phyloP scores from a whole-genome alignment of 2,888 invertebrate genomes.

The Panopea generosa region DNA sequence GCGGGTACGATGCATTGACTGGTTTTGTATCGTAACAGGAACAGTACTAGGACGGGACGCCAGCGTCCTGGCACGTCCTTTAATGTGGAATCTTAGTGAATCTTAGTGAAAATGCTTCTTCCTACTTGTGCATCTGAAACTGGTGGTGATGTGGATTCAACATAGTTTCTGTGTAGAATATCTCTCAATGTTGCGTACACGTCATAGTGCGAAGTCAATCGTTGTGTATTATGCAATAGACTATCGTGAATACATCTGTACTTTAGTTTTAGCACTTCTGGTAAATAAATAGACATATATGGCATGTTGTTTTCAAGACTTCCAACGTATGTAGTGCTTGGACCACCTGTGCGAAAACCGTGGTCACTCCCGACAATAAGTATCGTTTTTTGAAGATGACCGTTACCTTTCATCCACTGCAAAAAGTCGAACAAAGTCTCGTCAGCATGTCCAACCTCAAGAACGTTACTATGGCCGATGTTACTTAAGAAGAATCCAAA shows the following conservation, averaged over 20 bases:
- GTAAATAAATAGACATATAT: conserved; percentile 90
- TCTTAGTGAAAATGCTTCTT: conserved; percentile 91
- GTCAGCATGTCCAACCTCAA: conserved; percentile 92
- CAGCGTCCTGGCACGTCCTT: conserved; percentile 91
- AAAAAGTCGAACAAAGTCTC: conserved; percentile 88
- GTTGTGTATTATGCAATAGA: conserved; percentile 88
- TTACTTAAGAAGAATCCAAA: conserved; percentile 95
- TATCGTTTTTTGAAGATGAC: conserved; percentile 73
- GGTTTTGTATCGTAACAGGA: conserved; percentile 43
- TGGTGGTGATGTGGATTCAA: conserved; percentile 12
- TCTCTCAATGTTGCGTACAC: conserved; percentile 92
- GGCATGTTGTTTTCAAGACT: conserved; percentile 94
- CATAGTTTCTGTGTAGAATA: conserved; percentile 85
- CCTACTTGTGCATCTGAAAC: conserved; percentile 49
- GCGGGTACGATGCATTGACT: too few relatives aligned
- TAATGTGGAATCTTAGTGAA: conserved; percentile 89
- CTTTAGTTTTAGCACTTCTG: conserved; percentile 89
- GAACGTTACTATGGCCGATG: conserved; percentile 93
- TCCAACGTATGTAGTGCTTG: conserved; percentile 92
- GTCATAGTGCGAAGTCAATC: conserved; percentile 93
- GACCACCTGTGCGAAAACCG: conserved; percentile 94
- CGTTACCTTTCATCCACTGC: conserved; percentile 82
- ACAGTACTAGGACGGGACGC: conserved; percentile 89
- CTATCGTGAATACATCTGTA: conserved; percentile 89
- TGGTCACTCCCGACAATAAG: conserved; percentile 91